Evolutionary conservation across 1,140 invertebrate species (phyloP), one percentile per base, ranked within the genome.

Genomic region (Sycophaga agraensis): DNA sequence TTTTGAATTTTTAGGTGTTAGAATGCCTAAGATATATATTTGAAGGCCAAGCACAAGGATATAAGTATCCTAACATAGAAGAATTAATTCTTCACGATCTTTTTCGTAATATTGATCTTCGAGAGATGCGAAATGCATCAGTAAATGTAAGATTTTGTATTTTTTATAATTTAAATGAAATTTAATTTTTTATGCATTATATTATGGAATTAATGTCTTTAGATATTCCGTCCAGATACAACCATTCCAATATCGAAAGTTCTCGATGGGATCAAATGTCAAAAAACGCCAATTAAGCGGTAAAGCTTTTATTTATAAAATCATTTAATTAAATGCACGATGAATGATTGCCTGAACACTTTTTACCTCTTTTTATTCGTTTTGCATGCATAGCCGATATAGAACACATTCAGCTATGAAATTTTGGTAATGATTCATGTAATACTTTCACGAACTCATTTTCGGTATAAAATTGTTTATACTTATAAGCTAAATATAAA

Each of bases 11-110:
- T 22, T 70, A 91, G 89, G 87, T 93, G 28, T 83, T 88, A 42
- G 88, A 93, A 75, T 86, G 94, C 61, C 82, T 95, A 61, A 87
- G 90, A 64, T 83, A 88, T 62, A 93, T 95, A 70, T 95, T 95
- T 79, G 85, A 89, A 66, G 84, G 82, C 75, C 85, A 79, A 64
- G 40, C 19, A 1, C 39, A 50, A 34, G 40, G 82, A 74, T 84
- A 72, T 65, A 82, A 80, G 31, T 85, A 85, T 75, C 90, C 91
- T 34, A 87, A 79, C 43, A 80, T 94, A 12, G 88, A 91, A 74
- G 91, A 94, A 74, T 81, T 95, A 69, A 78, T 92, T 42, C 77
- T 90, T 42, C 89, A 89, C 68, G 92, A 94, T 73, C 84, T 93
- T 54, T 95, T 94, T 74, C 82, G 91, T 66, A 92, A 91, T 72